Base-by-base conservation (phyloP, 1,140 invertebrate species). In the Drosophila micromelanica region DNA sequence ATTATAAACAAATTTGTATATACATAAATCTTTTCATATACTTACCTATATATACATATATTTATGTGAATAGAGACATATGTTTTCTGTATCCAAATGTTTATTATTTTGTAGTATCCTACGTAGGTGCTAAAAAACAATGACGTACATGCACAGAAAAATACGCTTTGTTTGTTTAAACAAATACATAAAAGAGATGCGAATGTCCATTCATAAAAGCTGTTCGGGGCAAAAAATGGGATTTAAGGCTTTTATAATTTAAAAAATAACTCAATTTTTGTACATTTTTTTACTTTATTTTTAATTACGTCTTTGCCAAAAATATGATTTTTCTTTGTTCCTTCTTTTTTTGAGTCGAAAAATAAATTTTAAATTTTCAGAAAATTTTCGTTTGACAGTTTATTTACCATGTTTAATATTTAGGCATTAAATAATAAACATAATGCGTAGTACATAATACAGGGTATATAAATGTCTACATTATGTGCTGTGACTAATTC, bases 131-230 rank as follows among this genome's bases (percentile, higher is more conserved):
- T 40, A 55, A 64, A 72, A 78, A 78, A 86, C 84, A 74, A 79
- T 86, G 82, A 86, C 82, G 82, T 86, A 61, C 54, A 46, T 30
- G 9, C 35, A 23, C 17, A 48, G 49, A 85, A 49, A 74, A 82
- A 81, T 76, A 75, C 67, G 74, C 48, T 51, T 11, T 13, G 38
- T 37, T 15, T 51, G n/a, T 61, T 32, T 63, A 42, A 52, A 27
- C 61, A 49, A 60, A 48, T 60, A 48, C 49, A 52, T 45, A 52
- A 38, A 51, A 74, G 9, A 56, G 12, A 49, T 46, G 52, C 52
- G 49, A 69, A 62, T 65, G 80, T 42, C 75, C 79, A 81, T 81
- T 81, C 79, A 81, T 80, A 81, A 81, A 81, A 81, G 64, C 56
- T 78, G 59, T 20, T 49, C 40, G 40, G 37, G 13, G 30, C 6